These are phyloP conservation scores for Crossocerus cetratus DNA, from an alignment of 2,888 invertebrate genomes.

Conservation along the genomic window DNA sequence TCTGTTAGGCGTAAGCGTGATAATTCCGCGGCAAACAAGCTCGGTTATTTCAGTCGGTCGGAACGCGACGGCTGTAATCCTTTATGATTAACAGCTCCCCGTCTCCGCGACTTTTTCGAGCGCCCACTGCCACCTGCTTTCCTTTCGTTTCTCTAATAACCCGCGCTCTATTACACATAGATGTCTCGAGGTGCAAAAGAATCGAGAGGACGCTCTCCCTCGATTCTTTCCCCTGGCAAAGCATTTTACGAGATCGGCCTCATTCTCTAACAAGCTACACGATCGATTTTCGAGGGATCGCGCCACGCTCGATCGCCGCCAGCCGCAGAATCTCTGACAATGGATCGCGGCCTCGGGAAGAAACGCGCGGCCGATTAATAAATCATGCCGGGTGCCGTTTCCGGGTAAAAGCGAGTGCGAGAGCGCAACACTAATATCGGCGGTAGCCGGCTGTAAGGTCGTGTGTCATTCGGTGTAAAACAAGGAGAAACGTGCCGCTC, in stretches of 20 bases:
- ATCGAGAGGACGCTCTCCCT: not conserved
- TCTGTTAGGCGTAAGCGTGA: slow-evolving; percentile 41
- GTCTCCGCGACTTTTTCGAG: slow-evolving; percentile 2
- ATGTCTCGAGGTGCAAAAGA: not conserved
- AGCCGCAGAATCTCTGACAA: slow-evolving; percentile 20
- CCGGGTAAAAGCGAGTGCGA: slow-evolving; percentile 49
- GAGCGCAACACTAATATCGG: slow-evolving; percentile 45
- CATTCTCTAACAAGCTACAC: not conserved
- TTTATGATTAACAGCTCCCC: slow-evolving; percentile 23
- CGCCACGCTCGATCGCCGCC: not conserved
- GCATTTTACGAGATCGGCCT: not conserved
- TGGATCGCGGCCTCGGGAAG: slow-evolving; percentile 2
- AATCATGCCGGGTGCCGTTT: slow-evolving; percentile 39
- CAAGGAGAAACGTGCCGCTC: slow-evolving; percentile 52
- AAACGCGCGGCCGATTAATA: slow-evolving; percentile 30
- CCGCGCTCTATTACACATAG: no score
- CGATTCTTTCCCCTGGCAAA: not conserved
- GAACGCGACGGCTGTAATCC: slow-evolving; percentile 7
- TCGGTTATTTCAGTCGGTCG: slow-evolving; percentile 32
- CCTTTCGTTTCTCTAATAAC: not conserved
- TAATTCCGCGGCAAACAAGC: slow-evolving; percentile 39
- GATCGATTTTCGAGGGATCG: not conserved
- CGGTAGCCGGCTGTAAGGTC: slow-evolving; percentile 27
- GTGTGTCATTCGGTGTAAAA: slow-evolving; percentile 49
- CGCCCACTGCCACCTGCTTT: not conserved